These are phyloP conservation scores for Jacana jacana DNA, from an alignment of 2,113 vertebrate genomes.

Conservation along the genomic window DNA sequence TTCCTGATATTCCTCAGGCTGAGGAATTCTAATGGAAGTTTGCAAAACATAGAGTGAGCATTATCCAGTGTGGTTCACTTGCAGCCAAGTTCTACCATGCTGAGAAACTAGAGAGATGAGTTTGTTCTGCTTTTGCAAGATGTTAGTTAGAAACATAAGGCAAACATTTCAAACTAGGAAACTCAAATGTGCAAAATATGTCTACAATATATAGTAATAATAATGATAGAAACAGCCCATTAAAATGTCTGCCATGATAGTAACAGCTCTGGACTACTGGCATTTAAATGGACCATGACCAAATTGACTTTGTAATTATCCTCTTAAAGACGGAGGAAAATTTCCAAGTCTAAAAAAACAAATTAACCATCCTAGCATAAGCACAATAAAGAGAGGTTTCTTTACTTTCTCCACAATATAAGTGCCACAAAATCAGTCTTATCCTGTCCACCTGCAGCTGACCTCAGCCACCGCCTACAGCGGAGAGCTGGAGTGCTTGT, in stretches of 20 bases:
- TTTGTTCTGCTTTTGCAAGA: neutral
- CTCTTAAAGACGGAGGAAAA: neutral
- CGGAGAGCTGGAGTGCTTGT: neutral
- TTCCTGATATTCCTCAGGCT: neutral
- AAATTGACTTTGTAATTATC: neutral
- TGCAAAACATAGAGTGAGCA: neutral
- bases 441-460: neutral
- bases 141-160: neutral
- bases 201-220: neutral
- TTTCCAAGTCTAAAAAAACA: neutral
- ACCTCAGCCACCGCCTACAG: neutral
- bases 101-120: neutral
- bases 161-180: neutral
- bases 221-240: neutral
- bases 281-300: neutral
- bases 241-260: neutral
- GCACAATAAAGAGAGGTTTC: neutral
- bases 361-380: neutral
- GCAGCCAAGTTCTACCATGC: neutral
- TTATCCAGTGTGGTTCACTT: neutral
- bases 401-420: neutral
- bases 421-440: neutral
- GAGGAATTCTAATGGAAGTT: neutral
- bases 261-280: neutral
- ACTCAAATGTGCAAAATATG: neutral